Base-by-base conservation (phyloP, 2,888 invertebrate species). In the Hydroisotoma schaefferi region DNA sequence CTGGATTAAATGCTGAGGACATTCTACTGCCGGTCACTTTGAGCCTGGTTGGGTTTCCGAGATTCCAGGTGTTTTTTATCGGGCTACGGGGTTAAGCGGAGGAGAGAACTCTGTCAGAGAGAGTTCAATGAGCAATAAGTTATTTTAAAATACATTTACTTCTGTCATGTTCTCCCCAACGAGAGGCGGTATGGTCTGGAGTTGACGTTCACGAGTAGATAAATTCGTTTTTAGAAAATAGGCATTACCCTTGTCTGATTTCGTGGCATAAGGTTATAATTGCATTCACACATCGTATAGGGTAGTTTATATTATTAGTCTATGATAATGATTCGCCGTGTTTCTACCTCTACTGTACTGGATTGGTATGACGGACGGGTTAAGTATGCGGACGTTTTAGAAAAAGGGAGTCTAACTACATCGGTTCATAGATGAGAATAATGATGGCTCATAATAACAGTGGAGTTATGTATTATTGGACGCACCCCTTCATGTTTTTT, bases 21-120 rank as follows among this genome's bases (percentile, higher is more conserved):
- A 25, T 46, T 25, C 5, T 20, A 18, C 23, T 18, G 46, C 25
- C 46, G 46, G 46, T 22, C 5, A 18, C 49, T 52, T 29, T 52
- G 52, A 52, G 29, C 33, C 27, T 27, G 5, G 29, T 23, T 37
- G 23, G 52, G 49, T 29, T 18, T 52, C 52, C 37, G 52, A 59
- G 55, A 22, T 43, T 51, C 60, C 60, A 60, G 60, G 60, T 60
- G 60, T 56, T 51, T 52, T 59, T 60, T 59, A 55, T 59, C 43
- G 29, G 18, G 22, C 49, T 57, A 44, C 28, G 40, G 33, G 33
- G 18, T 46, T 40, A 40, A 40, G n/a, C n/a, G 20, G 40, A 40
- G 40, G 40, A 40, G 40, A 15, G 5, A 40, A 20, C 20, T 25
- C 25, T 40, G 53, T 40, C 53, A 53, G 53, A 10, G 18, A 6